Evolutionary conservation across 2,797 vertebrate species (phyloP).

Genomic region (Gadopsis bispinosus): DNA sequence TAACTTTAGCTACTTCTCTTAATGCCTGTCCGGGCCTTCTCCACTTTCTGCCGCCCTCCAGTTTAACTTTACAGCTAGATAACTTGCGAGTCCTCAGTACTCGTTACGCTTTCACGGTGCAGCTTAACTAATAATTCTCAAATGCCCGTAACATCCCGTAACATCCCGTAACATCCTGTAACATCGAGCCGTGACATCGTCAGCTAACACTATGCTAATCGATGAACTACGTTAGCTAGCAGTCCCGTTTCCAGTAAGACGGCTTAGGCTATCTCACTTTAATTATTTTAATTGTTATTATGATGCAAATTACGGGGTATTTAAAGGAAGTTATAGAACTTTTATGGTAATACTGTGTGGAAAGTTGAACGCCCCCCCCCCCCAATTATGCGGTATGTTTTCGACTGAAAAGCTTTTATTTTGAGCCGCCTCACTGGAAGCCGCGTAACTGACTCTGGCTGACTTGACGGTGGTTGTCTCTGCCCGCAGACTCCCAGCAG

Average conservation of each 20-base stretch:
- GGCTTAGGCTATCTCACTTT: too few relatives aligned
- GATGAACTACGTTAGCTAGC: background rate
- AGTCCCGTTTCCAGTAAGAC: background rate
- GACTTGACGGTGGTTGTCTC: conserved; percentile 29
- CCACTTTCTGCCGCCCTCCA: too few relatives aligned
- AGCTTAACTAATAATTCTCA: background rate
- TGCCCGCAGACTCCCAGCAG: conserved; percentile 46
- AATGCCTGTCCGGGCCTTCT: background rate
- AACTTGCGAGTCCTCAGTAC: too few relatives aligned
- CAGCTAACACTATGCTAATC: background rate
- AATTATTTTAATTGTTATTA: too few relatives aligned
- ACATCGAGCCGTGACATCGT: too few relatives aligned
- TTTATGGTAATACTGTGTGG: too few relatives aligned
- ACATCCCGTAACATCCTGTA: too few relatives aligned
- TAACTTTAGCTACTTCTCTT: background rate
- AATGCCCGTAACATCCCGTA: too few relatives aligned
- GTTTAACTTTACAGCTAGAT: too few relatives aligned
- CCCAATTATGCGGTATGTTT: accelerated
- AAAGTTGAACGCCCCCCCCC: background rate
- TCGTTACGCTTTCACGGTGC: background rate
- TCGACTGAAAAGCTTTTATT: conserved; percentile 35
- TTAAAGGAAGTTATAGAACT: background rate
- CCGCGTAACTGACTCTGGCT: accelerated
- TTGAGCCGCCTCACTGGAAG: conserved; percentile 38
- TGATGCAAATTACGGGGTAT: background rate